A percentile compares a stretch with the other conserved stretches of the same genome.
phyloP scores from a whole-genome alignment of 2,113 vertebrate genomes.

The Trogon melanurus region DNA sequence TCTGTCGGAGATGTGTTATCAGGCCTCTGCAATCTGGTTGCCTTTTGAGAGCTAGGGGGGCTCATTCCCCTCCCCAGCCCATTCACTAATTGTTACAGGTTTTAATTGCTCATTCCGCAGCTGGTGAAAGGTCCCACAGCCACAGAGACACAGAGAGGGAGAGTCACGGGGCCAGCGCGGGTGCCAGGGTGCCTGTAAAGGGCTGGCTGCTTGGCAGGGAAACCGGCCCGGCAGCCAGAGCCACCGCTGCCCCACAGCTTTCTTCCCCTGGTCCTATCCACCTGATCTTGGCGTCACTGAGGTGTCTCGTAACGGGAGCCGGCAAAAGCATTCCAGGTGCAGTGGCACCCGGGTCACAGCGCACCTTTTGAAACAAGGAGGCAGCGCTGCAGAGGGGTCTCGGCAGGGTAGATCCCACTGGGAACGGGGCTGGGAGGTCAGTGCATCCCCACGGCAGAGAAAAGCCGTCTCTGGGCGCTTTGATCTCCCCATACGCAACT shows the following conservation, averaged over 20 bases:
- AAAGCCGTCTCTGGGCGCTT: background rate
- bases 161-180: accelerated
- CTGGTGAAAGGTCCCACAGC: background rate
- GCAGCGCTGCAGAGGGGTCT: accelerated
- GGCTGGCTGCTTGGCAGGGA: background rate
- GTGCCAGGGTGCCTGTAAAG: background rate
- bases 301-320: background rate
- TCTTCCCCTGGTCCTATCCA: slow-evolving; percentile 17
- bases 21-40: background rate
- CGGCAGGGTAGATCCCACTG: background rate
- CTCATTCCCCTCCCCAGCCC: background rate
- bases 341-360: accelerated
- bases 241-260: background rate
- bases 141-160: accelerated
- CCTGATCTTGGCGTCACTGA: slow-evolving; percentile 29
- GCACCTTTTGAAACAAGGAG: background rate
- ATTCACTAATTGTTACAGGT: background rate
- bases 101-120: background rate
- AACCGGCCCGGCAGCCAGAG: background rate
- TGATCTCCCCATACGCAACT: background rate
- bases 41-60: accelerated
- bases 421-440: background rate
- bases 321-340: accelerated
- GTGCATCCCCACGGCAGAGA: background rate
- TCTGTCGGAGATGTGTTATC: background rate